Conservation (phyloP, 2,797 vertebrate genomes). For the Arrhamphus sclerolepis region DNA sequence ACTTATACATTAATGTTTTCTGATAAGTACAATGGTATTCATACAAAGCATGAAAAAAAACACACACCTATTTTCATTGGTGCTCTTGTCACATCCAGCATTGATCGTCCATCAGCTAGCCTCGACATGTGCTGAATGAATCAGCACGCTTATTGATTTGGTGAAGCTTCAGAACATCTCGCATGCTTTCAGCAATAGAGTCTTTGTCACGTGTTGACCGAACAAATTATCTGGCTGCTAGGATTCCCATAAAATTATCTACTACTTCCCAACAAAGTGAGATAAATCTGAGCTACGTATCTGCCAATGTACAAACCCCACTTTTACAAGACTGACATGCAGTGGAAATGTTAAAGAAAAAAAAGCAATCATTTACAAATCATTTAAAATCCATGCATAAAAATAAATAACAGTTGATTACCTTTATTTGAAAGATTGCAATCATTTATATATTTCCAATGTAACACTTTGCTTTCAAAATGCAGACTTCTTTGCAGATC, state of each 20-base stretch:
- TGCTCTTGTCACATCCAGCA: slow-evolving; percentile 47
- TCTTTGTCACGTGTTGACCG: slow-evolving; percentile 42
- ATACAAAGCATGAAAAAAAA: neutral
- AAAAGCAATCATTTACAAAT: neutral
- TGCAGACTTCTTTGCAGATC: no score
- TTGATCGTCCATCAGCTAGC: slow-evolving; percentile 55
- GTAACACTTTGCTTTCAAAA: no score
- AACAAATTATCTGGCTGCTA: slow-evolving; percentile 6
- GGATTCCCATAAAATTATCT: neutral
- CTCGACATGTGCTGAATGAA: slow-evolving; percentile 63
- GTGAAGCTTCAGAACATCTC: slow-evolving; percentile 53
- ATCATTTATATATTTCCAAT: no score
- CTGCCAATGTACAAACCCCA: neutral
- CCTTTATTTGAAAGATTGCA: no score
- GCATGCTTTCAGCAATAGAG: slow-evolving; percentile 44
- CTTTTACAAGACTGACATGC: neutral
- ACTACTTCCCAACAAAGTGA: neutral
- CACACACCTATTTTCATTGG: slow-evolving; percentile 22
- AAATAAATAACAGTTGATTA: no score
- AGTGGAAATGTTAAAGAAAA: neutral
- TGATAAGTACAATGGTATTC: slow-evolving; percentile 5
- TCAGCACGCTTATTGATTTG: slow-evolving; percentile 60
- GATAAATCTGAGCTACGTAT: neutral
- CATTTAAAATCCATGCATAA: neutral
- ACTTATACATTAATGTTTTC: slow-evolving; percentile 1